Base-by-base conservation (phyloP, 2,113 vertebrate species). In the Cinclus mexicanus region DNA sequence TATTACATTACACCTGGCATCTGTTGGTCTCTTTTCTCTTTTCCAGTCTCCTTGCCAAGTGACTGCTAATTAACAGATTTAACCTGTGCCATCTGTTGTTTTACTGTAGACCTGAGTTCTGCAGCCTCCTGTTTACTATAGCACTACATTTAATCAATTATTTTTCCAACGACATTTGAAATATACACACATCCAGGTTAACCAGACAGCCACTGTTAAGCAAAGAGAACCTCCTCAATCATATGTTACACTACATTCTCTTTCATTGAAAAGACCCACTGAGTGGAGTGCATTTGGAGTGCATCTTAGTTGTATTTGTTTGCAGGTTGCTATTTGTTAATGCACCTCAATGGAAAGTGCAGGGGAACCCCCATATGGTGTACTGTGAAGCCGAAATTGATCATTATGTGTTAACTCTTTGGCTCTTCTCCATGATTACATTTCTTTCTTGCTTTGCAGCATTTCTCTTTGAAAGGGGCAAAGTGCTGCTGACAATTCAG, bases 1-100 rank as follows among this genome's bases (percentile, higher is more conserved):
- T 65, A 14, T 29, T 64, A 11, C 39, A 14, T 82, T 76, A 79
- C 53, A 91, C 29, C 37, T 89, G 42, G 23, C 50, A 72, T 93
- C 69, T 94, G 46, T 87, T 87, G 75, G 16, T 59, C 52, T 69
- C 23, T 61, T 64, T 77, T 69, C 39, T 88, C 17, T 91, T 91
- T 80, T 86, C 55, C 53, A 42, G 17, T 72, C 57, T 95, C 41
- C 33, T 46, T 86, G 64, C 29, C 89, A 92, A 93, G 57, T 78
- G 80, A 56, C 68, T 81, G 82, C 57, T 95, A 95, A 90, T 92
- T 91, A 93, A 77, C 31, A 83, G 71, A 76, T 86, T 93, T 95
- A 97, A 93, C 72, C 64, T 44, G 35, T 86, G 31, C 96, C 93
- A 97, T 96, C 93, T 97, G 95, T 76, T 95, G 28, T 83, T 95